Percentiles rank a stretch among this genome's conserved stretches.
Conservation (phyloP, 2,888 invertebrate species). For the Rhorus exstirpatorius region DNA sequence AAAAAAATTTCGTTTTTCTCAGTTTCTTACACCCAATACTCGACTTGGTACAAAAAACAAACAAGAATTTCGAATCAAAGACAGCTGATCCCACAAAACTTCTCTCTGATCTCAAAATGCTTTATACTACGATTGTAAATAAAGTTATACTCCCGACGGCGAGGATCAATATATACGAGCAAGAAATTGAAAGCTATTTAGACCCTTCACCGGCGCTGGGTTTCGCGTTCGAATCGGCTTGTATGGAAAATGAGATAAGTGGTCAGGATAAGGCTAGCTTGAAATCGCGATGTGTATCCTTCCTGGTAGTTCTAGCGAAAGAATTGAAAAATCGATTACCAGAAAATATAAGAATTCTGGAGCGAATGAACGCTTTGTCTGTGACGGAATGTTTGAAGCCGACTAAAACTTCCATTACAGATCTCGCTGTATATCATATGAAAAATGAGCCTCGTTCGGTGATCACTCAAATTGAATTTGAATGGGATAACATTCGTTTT, state of each 20-base stretch:
- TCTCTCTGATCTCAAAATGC: conserved; percentile 8
- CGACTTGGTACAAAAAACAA: conserved; percentile 64
- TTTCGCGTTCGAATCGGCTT: conserved; percentile 48
- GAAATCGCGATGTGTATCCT: conserved; percentile 46
- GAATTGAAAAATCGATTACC: conserved; percentile 60
- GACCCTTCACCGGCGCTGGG: conserved; percentile 58
- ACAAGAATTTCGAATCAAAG: conserved; percentile 58
- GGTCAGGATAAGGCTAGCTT: conserved; percentile 48
- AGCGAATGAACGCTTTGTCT: conserved; percentile 49
- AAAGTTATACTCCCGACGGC: background rate
- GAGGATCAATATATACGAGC: conserved; percentile 22
- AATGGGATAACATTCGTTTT: conserved; percentile 52
- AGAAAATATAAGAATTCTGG: conserved; percentile 51
- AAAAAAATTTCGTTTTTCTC: conserved; percentile 74
- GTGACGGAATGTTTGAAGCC: conserved; percentile 13
- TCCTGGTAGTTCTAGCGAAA: conserved; percentile 42
- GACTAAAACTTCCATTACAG: background rate
- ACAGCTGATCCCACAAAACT: no score
- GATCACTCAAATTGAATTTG: conserved; percentile 16
- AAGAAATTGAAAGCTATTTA: conserved; percentile 39
- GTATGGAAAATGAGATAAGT: background rate
- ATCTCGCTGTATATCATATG: background rate
- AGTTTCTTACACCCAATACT: conserved; percentile 62
- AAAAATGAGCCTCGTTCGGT: background rate
- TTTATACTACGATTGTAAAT: conserved; percentile 13